phyloP scores from a whole-genome alignment of 2,888 invertebrate species.

The Macropis europaea region DNA sequence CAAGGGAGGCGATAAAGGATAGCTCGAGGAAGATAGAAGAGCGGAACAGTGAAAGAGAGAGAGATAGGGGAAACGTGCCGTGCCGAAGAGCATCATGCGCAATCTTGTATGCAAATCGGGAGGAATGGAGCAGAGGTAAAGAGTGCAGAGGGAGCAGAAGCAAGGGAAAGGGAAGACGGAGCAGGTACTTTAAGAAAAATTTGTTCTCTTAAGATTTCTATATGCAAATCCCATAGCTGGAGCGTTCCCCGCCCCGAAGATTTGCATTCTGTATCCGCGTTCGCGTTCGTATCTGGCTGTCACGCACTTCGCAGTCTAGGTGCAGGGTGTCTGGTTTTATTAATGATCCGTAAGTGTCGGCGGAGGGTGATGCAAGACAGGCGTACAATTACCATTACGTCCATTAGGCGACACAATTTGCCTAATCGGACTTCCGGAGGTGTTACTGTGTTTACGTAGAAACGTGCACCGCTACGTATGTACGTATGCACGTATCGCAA shows the following conservation, averaged over 20 bases:
- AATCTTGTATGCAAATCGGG: constrained; percentile 64
- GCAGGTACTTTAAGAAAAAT: constrained; percentile 56
- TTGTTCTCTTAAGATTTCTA: constrained; percentile 66
- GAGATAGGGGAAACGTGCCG: constrained; percentile 52
- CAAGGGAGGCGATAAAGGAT: constrained; percentile 29
- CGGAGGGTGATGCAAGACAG: no score
- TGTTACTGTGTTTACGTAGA: constrained; percentile 48
- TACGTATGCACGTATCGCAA: no score
- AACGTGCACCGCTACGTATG: constrained; percentile 13
- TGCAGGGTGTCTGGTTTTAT: constrained; percentile 54
- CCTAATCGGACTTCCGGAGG: constrained; percentile 52
- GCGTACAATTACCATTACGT: constrained; percentile 60
- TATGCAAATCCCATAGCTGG: constrained; percentile 59
- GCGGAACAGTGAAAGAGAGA: constrained; percentile 13
- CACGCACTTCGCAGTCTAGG: no score
- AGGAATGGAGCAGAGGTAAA: constrained; percentile 30
- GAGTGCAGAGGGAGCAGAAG: background rate
- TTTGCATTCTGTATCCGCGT: constrained; percentile 61
- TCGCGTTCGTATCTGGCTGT: no score
- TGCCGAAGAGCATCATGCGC: constrained; percentile 62
- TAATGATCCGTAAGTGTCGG: constrained; percentile 64
- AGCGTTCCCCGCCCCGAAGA: constrained; percentile 35
- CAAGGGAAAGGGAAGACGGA: constrained; percentile 5
- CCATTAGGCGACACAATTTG: constrained; percentile 64
- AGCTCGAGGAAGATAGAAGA: constrained; percentile 4